Percentiles rank a stretch among this genome's conserved stretches.
These are phyloP conservation scores for Psephotus haematonotus DNA, from an alignment of 2,113 vertebrate genomes.

Conservation along the genomic window DNA sequence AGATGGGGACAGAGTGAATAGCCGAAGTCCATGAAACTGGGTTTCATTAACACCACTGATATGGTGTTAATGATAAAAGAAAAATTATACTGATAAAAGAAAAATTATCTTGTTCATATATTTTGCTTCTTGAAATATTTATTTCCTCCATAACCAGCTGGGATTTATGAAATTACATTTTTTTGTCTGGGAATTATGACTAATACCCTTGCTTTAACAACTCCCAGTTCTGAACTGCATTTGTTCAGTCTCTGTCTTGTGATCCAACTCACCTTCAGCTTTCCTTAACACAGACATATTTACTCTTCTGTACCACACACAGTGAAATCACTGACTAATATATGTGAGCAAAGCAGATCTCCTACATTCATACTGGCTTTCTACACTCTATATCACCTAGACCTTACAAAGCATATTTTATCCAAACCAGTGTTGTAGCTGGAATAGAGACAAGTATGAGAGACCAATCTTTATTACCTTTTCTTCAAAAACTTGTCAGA, in stretches of 20 bases:
- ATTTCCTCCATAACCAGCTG: neutral
- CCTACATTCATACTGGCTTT: neutral
- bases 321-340: neutral
- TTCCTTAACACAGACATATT: neutral
- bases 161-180: neutral
- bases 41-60: neutral
- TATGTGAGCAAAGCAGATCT: neutral
- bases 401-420: neutral
- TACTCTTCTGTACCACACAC: neutral
- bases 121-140: neutral
- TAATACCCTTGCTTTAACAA: neutral
- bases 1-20: neutral
- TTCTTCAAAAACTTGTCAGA: neutral
- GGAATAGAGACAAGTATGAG: neutral
- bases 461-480: neutral
- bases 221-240: neutral
- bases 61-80: neutral
- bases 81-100: neutral
- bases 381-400: neutral
- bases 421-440: neutral
- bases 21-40: neutral
- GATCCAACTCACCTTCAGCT: neutral
- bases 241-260: neutral
- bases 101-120: neutral
- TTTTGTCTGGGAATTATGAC: neutral